These are phyloP conservation scores for Siphlonurus alternatus DNA, from an alignment of 2,888 invertebrate genomes.

Conservation along the genomic window DNA sequence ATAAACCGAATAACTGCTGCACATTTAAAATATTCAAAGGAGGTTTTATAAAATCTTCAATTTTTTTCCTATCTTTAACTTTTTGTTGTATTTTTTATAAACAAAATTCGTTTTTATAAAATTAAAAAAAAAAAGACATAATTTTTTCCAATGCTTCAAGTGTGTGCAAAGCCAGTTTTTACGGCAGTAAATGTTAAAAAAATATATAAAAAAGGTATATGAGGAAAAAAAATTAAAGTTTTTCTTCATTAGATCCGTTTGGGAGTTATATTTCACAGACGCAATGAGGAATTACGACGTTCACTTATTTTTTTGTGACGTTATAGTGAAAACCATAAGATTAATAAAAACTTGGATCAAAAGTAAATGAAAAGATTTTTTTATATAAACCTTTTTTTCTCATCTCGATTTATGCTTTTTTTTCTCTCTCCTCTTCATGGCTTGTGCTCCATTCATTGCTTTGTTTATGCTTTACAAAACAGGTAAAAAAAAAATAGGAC, in stretches of 20 bases:
- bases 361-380: background rate
- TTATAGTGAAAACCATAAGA: too few relatives aligned
- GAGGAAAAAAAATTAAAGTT: too few relatives aligned
- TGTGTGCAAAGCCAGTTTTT: background rate
- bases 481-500: background rate
- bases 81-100: background rate
- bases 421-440: background rate
- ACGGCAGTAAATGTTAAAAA: background rate
- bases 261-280: background rate
- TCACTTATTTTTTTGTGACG: too few relatives aligned
- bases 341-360: background rate
- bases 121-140: background rate
- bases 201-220: too few relatives aligned
- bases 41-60: background rate
- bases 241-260: background rate
- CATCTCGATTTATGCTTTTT: background rate
- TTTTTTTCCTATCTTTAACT: background rate
- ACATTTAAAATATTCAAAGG: background rate
- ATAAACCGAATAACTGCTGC: background rate
- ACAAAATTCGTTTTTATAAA: background rate
- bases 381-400: background rate
- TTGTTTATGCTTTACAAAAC: background rate
- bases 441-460: background rate
- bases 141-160: background rate
- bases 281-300: background rate